phyloP scores from a whole-genome alignment of 2,113 vertebrate genomes.

The Mastomys natalensis region DNA sequence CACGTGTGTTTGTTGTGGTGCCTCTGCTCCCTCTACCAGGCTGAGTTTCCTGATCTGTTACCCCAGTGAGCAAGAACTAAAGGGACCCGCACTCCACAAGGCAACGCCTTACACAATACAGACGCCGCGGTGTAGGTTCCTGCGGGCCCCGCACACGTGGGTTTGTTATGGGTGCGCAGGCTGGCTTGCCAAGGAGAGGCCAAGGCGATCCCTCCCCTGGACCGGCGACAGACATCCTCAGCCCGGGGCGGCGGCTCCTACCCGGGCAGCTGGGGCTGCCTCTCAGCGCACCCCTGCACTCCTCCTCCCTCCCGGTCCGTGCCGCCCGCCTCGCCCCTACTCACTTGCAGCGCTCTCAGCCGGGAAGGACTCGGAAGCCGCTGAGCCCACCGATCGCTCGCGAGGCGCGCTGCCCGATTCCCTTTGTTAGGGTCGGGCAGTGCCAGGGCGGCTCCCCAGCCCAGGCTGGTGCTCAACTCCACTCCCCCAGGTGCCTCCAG shows the following conservation, averaged over 20 bases:
- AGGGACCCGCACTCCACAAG: too few relatives aligned
- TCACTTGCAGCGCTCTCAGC: constrained; percentile 54
- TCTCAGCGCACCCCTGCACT: neutral
- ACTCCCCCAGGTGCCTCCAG: constrained; percentile 50
- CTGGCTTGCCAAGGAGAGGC: neutral
- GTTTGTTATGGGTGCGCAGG: constrained; percentile 71
- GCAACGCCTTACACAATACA: neutral
- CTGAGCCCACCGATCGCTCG: constrained; percentile 8
- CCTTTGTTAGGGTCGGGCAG: constrained; percentile 76
- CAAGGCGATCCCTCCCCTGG: neutral
- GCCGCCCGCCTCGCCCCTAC: constrained; percentile 49
- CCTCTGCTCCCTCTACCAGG: neutral
- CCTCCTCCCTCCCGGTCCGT: neutral
- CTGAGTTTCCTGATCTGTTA: neutral
- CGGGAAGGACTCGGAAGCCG: neutral
- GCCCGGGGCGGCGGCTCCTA: neutral
- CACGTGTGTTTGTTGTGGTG: constrained; percentile 76
- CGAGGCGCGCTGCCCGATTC: constrained; percentile 1
- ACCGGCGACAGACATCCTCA: neutral
- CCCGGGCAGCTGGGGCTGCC: neutral
- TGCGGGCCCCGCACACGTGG: constrained; percentile 59
- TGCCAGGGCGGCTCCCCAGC: constrained; percentile 53
- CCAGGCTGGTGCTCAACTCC: constrained; percentile 23
- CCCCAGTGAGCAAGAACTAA: neutral
- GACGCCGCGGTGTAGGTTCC: neutral